phyloP scores from a whole-genome alignment of 2,888 invertebrate genomes.

The Lumbricus terrestris region DNA sequence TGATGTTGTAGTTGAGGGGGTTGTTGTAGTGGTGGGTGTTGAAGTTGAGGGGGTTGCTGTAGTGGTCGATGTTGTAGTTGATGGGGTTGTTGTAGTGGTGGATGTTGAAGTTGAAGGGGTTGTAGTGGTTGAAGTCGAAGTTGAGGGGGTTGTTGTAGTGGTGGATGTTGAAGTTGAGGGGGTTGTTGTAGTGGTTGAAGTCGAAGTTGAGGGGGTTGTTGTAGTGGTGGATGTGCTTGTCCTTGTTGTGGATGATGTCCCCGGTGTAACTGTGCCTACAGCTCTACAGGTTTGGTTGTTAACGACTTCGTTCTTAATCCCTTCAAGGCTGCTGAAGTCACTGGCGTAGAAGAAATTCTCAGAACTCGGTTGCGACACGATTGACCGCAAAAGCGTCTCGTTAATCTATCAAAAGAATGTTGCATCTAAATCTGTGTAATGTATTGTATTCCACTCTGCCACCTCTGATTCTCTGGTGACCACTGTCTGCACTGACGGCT shows the following conservation, averaged over 20 bases:
- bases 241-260: neutral
- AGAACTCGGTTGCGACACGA: constrained; percentile 14
- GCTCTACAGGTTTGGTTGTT: neutral
- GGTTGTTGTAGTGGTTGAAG: neutral
- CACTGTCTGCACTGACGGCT: too few relatives aligned
- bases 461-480: too few relatives aligned
- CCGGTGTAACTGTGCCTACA: neutral
- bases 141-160: neutral
- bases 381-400: constrained; percentile 20
- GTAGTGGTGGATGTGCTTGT: neutral
- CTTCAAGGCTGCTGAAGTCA: constrained; percentile 13
- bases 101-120: neutral
- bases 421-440: neutral
- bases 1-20: neutral
- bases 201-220: neutral
- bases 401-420: constrained; percentile 9
- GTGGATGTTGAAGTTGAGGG: neutral
- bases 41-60: neutral
- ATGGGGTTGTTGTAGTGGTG: neutral
- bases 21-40: neutral
- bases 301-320: neutral
- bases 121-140: neutral
- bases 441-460: too few relatives aligned
- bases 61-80: neutral
- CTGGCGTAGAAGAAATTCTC: constrained; percentile 15